A percentile compares a stretch with the other conserved stretches of the same genome.
phyloP scores from a whole-genome alignment of 2,113 vertebrate species.

The Patagioenas fasciata region DNA sequence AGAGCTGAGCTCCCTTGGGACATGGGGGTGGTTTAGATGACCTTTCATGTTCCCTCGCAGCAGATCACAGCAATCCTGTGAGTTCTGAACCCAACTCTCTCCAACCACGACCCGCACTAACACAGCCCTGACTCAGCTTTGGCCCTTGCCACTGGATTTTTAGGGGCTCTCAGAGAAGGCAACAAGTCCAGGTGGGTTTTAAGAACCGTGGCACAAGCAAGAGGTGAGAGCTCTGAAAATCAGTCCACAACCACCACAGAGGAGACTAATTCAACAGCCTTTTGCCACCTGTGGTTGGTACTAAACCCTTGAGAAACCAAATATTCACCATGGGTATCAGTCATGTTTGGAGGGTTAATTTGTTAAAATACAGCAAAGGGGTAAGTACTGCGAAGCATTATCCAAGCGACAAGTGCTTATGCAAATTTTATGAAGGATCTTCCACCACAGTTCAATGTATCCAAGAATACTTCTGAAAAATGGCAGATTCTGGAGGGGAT shows the following conservation, averaged over 20 bases:
- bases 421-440: constrained; percentile 67
- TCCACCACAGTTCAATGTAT: constrained; percentile 50
- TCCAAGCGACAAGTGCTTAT: constrained; percentile 26
- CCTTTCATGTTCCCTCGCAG: not conserved
- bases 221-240: not conserved
- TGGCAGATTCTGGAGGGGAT: constrained; percentile 54
- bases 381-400: not conserved
- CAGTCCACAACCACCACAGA: not conserved
- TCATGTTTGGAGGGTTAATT: not conserved
- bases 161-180: not conserved
- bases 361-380: not conserved
- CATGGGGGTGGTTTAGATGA: not conserved
- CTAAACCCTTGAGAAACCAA: not conserved
- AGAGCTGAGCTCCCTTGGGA: not conserved
- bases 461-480: constrained; percentile 64
- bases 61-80: not conserved
- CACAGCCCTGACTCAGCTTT: not conserved
- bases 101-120: not conserved
- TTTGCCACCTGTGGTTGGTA: not conserved
- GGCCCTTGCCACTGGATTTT: not conserved
- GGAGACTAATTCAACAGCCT: not conserved
- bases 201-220: not conserved
- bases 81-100: not conserved
- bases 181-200: not conserved
- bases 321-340: not conserved